Evolutionary conservation across 2,797 vertebrate species (phyloP), one percentile per base, ranked within the genome.

Genomic region (Dryobates pubescens): DNA sequence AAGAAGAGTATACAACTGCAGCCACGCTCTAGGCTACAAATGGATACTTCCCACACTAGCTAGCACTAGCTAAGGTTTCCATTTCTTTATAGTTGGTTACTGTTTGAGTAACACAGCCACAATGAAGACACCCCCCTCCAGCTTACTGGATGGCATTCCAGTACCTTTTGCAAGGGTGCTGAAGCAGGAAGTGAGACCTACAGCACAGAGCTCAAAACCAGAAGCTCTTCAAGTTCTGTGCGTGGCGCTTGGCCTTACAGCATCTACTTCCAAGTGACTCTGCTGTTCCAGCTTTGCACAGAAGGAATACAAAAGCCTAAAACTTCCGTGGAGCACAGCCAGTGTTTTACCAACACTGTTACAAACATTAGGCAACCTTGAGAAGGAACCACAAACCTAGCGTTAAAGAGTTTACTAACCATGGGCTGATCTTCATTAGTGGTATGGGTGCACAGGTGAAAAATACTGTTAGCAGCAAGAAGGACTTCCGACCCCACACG

Each of bases 391-490:
- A 51, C 34, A 54, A 71, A 30, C 20, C 9, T 41, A 49, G 32
- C 3, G 22, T 59, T 62, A 62, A 80, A 62, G 30, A 17, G 68
- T 16, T 16, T 65, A 98, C 98, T 56, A 86, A 98, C 98, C 98
- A 98, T 12, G 98, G 98, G 94, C 98, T 98, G 96, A 98, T 98
- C 97, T 98, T 98, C 98, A 98, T 98, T 6, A 98, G 95, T 79
- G 98, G 98, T 93, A 98, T 98, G 13, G 98, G 98, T 61, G 98
- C 98, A 90, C 98, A 98, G 4, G 98, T 98, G 97, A 98, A 98
- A 96, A 98, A 98, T 4, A 98, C 98, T 5, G 98, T 98, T 91
- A 98, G 97, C 96, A 98, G 97, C 96, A 98, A 90, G 94, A 98
- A 98, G 49, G 98, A 98, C 93, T 98, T 98, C 51, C 98, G 98